Percentiles rank a stretch among this genome's conserved stretches.
Evolutionary conservation across 2,113 vertebrate species (phyloP).

Genomic region (Piliocolobus tephrosceles): DNA sequence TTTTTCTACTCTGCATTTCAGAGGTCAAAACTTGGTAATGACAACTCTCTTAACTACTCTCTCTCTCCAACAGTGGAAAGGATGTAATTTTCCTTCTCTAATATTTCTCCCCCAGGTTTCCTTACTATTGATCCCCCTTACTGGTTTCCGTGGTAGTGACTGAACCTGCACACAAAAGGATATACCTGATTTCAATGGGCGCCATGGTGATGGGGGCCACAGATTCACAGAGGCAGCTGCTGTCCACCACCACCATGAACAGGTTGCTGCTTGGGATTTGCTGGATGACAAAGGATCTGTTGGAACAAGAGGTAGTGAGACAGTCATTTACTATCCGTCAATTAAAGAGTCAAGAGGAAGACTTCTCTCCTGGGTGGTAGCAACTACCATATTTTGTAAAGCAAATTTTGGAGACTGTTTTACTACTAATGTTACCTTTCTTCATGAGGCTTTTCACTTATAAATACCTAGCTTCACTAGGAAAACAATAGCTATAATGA

Average conservation of each 20-base stretch:
- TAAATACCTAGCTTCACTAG: background rate
- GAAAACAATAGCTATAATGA: background rate
- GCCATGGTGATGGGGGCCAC: slow-evolving; percentile 96
- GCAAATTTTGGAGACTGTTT: background rate
- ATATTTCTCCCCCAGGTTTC: background rate
- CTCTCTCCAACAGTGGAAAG: background rate
- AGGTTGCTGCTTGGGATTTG: slow-evolving; percentile 99
- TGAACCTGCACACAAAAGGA: slow-evolving; percentile 86
- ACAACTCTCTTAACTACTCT: background rate
- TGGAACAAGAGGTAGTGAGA: slow-evolving; percentile 67
- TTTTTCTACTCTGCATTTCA: background rate
- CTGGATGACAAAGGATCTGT: slow-evolving; percentile 98
- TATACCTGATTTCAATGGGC: slow-evolving; percentile 99
- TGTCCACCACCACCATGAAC: slow-evolving; percentile 99
- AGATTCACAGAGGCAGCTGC: slow-evolving; percentile 93
- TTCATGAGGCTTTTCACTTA: background rate
- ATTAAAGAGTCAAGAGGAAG: background rate
- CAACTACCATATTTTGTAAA: background rate
- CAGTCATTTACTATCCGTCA: background rate
- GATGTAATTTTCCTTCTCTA: background rate
- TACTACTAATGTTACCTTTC: background rate
- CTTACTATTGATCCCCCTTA: background rate
- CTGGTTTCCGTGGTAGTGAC: background rate
- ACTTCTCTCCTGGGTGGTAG: background rate
- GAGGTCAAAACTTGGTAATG: slow-evolving; percentile 17